A percentile compares a stretch with the other conserved stretches of the same genome.
These are phyloP conservation scores for Neria commutata DNA, from an alignment of 2,888 invertebrate species.

Conservation along the genomic window DNA sequence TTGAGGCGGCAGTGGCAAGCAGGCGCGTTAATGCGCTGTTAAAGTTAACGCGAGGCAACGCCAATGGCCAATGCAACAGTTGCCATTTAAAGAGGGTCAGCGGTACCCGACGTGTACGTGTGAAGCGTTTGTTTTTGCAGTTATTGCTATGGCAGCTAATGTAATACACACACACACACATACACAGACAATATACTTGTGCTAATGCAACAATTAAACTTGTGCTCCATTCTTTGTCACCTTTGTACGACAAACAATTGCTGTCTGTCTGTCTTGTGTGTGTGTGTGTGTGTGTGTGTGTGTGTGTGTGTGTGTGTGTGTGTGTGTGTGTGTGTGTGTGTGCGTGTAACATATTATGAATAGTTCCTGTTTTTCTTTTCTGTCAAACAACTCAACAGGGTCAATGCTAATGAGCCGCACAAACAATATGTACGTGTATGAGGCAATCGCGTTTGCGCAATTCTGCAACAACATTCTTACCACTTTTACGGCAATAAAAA, in stretches of 20 bases:
- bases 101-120: not conserved
- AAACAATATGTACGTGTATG: too few species aligned
- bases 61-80: slow-evolving; percentile 40
- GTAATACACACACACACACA: not conserved
- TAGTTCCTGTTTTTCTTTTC: too few species aligned
- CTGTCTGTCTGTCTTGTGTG: slow-evolving; percentile 6
- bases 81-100: slow-evolving; percentile 45
- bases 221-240: not conserved
- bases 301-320: slow-evolving; percentile 28
- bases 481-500: too few species aligned
- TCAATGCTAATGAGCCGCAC: too few species aligned
- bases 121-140: not conserved
- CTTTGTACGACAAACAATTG: too few species aligned
- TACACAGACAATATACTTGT: not conserved
- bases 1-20: slow-evolving; percentile 9
- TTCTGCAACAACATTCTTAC: too few species aligned
- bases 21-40: too few species aligned
- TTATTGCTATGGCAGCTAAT: not conserved
- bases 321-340: too few species aligned
- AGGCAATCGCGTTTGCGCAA: too few species aligned
- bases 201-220: slow-evolving; percentile 1
- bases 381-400: too few species aligned
- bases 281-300: slow-evolving; percentile 12
- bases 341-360: too few species aligned
- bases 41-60: slow-evolving; percentile 21